Evolutionary conservation across 1,140 invertebrate species (phyloP), one percentile per base, ranked within the genome.

Genomic region (Mya arenaria): DNA sequence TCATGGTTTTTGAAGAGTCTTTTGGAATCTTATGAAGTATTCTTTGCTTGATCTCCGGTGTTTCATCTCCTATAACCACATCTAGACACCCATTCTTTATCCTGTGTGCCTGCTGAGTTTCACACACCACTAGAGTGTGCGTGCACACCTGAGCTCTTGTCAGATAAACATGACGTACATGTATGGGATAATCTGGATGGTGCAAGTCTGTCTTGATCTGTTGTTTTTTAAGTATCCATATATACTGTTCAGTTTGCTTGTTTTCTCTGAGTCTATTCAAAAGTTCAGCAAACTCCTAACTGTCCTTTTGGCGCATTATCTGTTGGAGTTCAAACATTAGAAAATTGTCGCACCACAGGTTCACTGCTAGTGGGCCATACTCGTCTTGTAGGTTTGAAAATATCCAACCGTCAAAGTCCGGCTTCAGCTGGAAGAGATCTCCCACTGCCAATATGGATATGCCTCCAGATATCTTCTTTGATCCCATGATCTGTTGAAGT

Each of bases 371-470:
- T 25, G 56, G 32, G 17, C 30, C 8, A 65, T 65, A 75, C 8
- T 32, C 48, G 15, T 75, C 19, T 13, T 2, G 34, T 19, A 23
- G 13, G 23, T 65, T 52, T 28, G 25, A 4, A 44, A 77, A 83
- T 36, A 83, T 44, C 19, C 23, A 83, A 25, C 6, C n/a, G 41
- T 83, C 81, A 56, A 63, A 58, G 17, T 68, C 81, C 39, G 81
- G 81, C 25, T 75, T 75, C 37, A 83, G 36, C 52, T 83, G 39
- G 60, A 66, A 83, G 3, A 77, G 48, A 73, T 83, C 81, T 23
- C 81, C 72, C 28, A 73, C 41, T n/a, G 79, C 79, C 25, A 82
- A 32, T 8, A 82, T 60, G 32, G 23, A 30, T 4, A 82, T 36
- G 36, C 79, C 68, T 6, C 79, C 79, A 73, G 74, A 82, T 30